Evolutionary conservation across 2,113 vertebrate species (phyloP), one percentile per base, ranked within the genome.

Genomic region (Tamias sibiricus): DNA sequence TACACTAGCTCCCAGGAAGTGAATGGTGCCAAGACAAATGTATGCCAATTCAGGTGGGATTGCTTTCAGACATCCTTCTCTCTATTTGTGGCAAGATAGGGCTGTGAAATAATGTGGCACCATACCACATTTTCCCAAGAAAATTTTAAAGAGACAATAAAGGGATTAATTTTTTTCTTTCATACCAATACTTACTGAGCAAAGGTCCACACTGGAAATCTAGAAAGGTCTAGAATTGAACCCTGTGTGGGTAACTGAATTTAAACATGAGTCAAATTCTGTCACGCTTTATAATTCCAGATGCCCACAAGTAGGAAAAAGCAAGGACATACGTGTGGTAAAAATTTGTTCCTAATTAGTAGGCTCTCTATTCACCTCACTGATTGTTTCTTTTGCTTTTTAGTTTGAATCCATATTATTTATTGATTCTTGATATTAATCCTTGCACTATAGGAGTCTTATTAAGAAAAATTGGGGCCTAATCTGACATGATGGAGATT

Each of bases 1-100:
- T 89, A 91, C 30, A 64, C 59, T 42, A 64, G 49, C 77, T 89
- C 83, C 95, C 79, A 96, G 92, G 95, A 97, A 95, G 44, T 30
- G 20, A 68, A 77, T 57, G 35, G 49, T n/a, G 22, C 90, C 87
- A 95, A 35, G 64, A 95, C 17, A 97, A 74, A 91, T 20, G 72
- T 74, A 47, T 4, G 28, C 68, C 74, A 47, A 10, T 85, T 68
- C 77, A 86, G 74, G 32, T 89, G 52, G 72, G 84, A 30, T 94
- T 35, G 93, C 19, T 52, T 95, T 94, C 49, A 74, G 80, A 32
- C 64, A 26, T 35, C 22, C 44, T 66, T 10, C n/a, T 90, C 26
- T 83, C 2, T 30, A 44, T 85, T 92, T 94, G 49, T 85, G 69
- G 49, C 82, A 90, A 79, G 74, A 88, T n/a, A 40, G 26, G 57